Percentiles rank a stretch among this genome's conserved stretches.
These are phyloP conservation scores for Cassiopea andromeda DNA, from an alignment of 30 jellyfish, hydroid and myxozoan genomes.

Conservation along the genomic window DNA sequence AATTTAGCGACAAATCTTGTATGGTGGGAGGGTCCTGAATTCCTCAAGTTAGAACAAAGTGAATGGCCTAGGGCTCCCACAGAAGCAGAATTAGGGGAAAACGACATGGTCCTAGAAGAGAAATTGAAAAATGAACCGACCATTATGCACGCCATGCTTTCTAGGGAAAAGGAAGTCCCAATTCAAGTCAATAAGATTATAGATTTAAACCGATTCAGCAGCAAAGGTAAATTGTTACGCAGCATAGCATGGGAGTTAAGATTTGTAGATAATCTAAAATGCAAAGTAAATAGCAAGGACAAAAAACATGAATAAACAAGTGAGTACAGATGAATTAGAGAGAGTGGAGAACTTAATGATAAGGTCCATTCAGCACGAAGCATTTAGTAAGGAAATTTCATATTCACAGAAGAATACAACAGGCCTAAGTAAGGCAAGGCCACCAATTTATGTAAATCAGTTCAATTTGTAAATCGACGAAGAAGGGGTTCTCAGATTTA, in stretches of 20 bases:
- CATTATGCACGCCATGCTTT: constrained; percentile 34
- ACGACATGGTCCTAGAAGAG: constrained; percentile 39
- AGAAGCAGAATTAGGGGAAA: constrained; percentile 19
- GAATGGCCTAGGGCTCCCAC: constrained; percentile 58
- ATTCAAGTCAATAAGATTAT: constrained; percentile 19
- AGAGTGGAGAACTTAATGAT: constrained; percentile 17
- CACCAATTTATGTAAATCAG: constrained; percentile 14
- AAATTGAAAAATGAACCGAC: constrained; percentile 38
- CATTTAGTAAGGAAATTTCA: background rate
- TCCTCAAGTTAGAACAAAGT: constrained; percentile 4
- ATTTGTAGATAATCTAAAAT: constrained; percentile 16
- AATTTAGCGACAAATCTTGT: constrained; percentile 8
- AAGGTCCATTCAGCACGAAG: background rate
- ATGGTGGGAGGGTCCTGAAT: constrained; percentile 60
- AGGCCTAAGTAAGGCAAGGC: background rate
- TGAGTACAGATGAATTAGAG: constrained; percentile 17
- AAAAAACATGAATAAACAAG: background rate
- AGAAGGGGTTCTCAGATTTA: constrained; percentile 32
- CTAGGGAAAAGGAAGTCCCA: background rate
- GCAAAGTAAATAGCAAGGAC: background rate
- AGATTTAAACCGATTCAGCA: constrained; percentile 35
- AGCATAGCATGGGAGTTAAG: constrained; percentile 42
- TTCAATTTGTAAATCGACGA: constrained; percentile 30
- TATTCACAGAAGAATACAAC: background rate
- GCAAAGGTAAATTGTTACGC: constrained; percentile 45